Evolutionary conservation across 2,797 vertebrate genomes (phyloP).

Genomic region (Anas bahamensis): DNA sequence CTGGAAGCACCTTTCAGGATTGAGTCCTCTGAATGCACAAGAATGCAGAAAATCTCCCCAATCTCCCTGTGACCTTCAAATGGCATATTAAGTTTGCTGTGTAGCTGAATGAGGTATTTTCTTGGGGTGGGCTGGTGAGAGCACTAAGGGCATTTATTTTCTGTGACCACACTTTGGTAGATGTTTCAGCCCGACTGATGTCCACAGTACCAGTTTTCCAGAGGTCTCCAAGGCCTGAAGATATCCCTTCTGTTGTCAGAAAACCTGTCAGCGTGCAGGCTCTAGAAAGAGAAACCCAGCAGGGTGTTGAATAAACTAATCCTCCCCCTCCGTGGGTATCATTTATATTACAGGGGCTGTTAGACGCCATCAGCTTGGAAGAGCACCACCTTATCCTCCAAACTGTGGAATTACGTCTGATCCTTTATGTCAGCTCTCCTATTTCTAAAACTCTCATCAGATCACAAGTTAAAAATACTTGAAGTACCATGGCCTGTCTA

Average conservation of each 20-base stretch:
- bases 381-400: not conserved
- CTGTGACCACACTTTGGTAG: not conserved
- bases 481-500: not conserved
- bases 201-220: not conserved
- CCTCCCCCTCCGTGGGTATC: not conserved
- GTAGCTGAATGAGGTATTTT: not conserved
- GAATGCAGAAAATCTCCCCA: not conserved
- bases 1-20: not conserved
- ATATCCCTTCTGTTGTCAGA: not conserved
- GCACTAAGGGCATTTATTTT: not conserved
- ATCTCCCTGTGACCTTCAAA: not conserved
- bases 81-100: not conserved
- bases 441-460: not conserved
- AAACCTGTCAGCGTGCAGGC: not conserved
- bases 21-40: not conserved
- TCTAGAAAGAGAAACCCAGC: not conserved
- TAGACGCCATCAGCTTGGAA: not conserved
- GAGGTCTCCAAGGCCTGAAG: not conserved
- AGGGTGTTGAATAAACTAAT: not conserved
- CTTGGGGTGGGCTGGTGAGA: not conserved
- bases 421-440: not conserved
- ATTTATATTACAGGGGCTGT: not conserved
- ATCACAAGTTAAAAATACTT: constrained; percentile 28
- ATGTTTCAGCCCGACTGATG: not conserved
- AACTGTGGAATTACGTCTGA: not conserved